Evolutionary conservation across 2,797 vertebrate species (phyloP), one percentile per base, ranked within the genome.

Genomic region (Periophthalmus magnuspinnatus): DNA sequence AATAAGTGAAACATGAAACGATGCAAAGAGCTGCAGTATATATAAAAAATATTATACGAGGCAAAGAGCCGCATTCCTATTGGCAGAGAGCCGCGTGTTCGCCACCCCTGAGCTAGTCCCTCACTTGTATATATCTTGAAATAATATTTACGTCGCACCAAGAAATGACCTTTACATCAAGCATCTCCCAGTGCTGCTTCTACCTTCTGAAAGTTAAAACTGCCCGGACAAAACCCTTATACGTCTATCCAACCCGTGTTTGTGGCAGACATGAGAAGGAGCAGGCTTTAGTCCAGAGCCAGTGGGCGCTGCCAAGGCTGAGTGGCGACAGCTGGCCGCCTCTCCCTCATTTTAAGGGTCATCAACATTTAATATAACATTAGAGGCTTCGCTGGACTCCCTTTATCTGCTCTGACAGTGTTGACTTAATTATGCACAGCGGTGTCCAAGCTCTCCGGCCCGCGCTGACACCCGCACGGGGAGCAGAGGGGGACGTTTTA

Each of bases 321-420:
- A 88, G 86, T 83, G 84, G 77, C 68, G 84, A 88, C 87, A 90
- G 90, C 88, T 88, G 89, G 80, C 71, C 56, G 55, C 83, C 84
- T 90, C 84, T 86, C 81, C 75, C 77, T 86, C 83, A 86, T 86
- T 89, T 90, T 86, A 89, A 88, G 88, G 87, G 87, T 90, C 88
- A 89, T 90, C 84, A 92, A 90, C 83, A 85, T 89, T 90, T 91
- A 91, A 91, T 91, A 83, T 82, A 83, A 89, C 79, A 88, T 91
- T 84, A 87, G 87, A 50, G 82, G 84, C 86, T 86, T 88, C 78
- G 52, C 79, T 76, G 82, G 80, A 69, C 80, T 82, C 84, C 83
- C 80, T 88, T 90, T 85, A 87, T 89, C 90, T 82, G 71, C 87
- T 86, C 85, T 70, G 81, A 84, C 88, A 81, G 71, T 88, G 83